A percentile compares a stretch with the other conserved stretches of the same genome.
phyloP scores from a whole-genome alignment of 2,113 vertebrate genomes.

The Corythoichthys intestinalis region DNA sequence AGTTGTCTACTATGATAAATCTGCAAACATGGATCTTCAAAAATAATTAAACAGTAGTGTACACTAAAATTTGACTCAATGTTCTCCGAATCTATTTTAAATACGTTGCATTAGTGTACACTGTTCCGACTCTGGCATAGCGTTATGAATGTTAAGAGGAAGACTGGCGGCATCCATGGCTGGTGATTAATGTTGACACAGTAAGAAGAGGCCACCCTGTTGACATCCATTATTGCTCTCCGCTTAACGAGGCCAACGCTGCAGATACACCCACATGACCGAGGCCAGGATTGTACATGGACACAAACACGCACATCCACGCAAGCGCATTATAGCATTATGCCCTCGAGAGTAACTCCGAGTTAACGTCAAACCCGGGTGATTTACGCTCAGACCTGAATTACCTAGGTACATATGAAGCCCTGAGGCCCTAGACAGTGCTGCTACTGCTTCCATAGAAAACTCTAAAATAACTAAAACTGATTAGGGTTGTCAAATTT shows the following conservation, averaged over 20 bases:
- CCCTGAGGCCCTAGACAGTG: background rate
- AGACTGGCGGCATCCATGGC: conserved; percentile 10
- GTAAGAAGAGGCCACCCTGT: conserved; percentile 42
- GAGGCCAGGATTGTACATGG: conserved; percentile 1
- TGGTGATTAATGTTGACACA: conserved; percentile 69
- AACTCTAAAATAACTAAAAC: background rate
- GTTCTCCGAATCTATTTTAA: no score
- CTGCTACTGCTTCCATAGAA: background rate
- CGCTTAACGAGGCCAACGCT: conserved; percentile 54
- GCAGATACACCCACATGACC: conserved; percentile 24
- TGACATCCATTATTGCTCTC: conserved; percentile 43
- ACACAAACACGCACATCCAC: conserved; percentile 11
- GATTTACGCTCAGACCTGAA: conserved; percentile 13
- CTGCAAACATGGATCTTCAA: no score
- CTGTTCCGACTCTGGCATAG: background rate
- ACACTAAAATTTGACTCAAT: no score
- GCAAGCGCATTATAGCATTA: background rate
- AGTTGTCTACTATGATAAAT: no score
- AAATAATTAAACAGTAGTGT: no score
- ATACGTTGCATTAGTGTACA: no score
- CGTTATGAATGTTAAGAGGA: conserved; percentile 36
- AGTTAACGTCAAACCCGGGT: conserved; percentile 3
- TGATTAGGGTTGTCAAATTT: no score
- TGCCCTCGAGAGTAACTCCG: conserved; percentile 2
- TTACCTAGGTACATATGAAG: background rate